A percentile compares a stretch with the other conserved stretches of the same genome.
phyloP scores from a whole-genome alignment of 1,140 invertebrate genomes.

The Drosophila repletoides region DNA sequence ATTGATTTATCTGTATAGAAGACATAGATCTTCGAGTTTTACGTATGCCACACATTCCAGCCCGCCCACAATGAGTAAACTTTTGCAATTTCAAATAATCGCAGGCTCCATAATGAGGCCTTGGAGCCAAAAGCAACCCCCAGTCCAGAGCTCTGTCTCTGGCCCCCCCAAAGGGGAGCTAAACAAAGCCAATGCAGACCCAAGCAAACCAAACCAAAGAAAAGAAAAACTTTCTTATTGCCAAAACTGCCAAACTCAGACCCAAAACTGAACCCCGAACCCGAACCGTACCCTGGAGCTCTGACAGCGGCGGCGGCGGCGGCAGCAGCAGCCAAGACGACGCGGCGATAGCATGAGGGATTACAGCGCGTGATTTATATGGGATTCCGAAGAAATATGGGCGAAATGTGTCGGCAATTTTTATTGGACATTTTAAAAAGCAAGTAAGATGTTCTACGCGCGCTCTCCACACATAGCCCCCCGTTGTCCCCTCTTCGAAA shows the following conservation, averaged over 20 bases:
- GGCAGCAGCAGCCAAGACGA: constrained; percentile 66
- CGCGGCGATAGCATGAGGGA: constrained; percentile 82
- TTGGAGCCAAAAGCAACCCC: constrained; percentile 39
- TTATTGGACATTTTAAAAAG: constrained; percentile 83
- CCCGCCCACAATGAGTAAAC: constrained; percentile 68
- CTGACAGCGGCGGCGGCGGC: constrained; percentile 8
- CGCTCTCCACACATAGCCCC: constrained; percentile 11
- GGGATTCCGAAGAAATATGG: constrained; percentile 83
- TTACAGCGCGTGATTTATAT: constrained; percentile 82
- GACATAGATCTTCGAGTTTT: constrained; percentile 70
- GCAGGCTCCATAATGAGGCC: constrained; percentile 76
- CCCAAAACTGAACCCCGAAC: constrained; percentile 25
- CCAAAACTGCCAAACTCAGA: constrained; percentile 73
- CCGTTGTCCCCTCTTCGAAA: not conserved
- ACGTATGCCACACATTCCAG: constrained; percentile 58
- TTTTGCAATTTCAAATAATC: constrained; percentile 81
- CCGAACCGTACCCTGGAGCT: not conserved
- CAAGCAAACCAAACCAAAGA: constrained; percentile 43
- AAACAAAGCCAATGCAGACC: constrained; percentile 40
- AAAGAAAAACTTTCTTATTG: constrained; percentile 81
- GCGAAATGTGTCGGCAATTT: constrained; percentile 83
- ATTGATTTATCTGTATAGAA: constrained; percentile 65
- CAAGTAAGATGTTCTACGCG: constrained; percentile 80
- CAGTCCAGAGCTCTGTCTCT: not conserved
- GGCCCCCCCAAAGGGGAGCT: constrained; percentile 1